Base-by-base conservation (phyloP, 2,797 vertebrate genomes). In the Limnodromus scolopaceus region DNA sequence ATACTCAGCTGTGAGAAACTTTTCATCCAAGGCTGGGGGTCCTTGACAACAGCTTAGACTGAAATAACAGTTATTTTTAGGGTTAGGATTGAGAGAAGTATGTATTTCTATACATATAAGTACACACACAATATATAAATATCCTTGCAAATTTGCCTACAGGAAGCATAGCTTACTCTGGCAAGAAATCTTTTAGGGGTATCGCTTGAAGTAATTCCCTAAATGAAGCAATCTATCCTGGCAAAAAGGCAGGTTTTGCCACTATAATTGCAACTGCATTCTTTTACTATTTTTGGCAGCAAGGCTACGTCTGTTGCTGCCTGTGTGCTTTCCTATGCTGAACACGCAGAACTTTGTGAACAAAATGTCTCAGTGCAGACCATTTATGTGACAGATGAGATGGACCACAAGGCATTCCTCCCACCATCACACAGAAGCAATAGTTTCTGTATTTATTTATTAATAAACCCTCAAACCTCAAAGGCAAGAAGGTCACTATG, bases 221-320 rank as follows among this genome's bases (percentile, higher is more conserved):
- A 43, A 46, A 57, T 4, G 18, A 76, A 84, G 46, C 24, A 19
- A 87, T 19, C 30, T 32, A 48, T 24, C 45, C 64, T 13, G 36
- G 63, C 43, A 82, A 89, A 91, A 84, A 71, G 38, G 74, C 46
- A 57, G 7, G 38, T 13, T 84, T 79, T 82, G 48, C 66, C 25
- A 22, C 58, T 82, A 7, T 23, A 80, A 72, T 8, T 83, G n/a
- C 60, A 92, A 25, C 45, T 30, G 15, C 72, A 30, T 91, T 75
- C 66, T 74, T 87, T 49, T 15, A 20, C 87, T 85, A 14, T 75
- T 93, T 95, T 71, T 55, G 83, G 90, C 79, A 77, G 12, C 53
- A 57, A 39, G 71, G 36, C 63, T 45, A 28, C 0, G 0, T 53
- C 81, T 64, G 43, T 3, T 8, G 13, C 76, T 92, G 38, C 0